Conservation (phyloP, 2,888 invertebrate genomes). For the Noctua fimbriata region DNA sequence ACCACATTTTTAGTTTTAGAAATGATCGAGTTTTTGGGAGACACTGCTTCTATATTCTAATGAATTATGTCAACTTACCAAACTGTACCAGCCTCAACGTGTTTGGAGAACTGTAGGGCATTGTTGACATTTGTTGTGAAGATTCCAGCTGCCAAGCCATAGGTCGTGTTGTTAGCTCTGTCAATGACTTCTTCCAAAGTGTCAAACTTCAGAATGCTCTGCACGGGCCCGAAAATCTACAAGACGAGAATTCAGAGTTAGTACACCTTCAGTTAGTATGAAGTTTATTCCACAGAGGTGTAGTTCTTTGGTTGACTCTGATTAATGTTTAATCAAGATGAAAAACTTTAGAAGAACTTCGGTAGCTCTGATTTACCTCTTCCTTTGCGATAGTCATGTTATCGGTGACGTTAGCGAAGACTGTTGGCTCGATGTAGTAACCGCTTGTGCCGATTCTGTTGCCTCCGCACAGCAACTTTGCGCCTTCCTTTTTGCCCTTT, state of each 20-base stretch:
- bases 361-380: constrained; percentile 89
- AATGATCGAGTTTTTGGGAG: not conserved
- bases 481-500: constrained; percentile 95
- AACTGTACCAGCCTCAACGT: constrained; percentile 94
- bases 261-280: not conserved
- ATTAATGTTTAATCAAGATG: not conserved
- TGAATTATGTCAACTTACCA: constrained; percentile 87
- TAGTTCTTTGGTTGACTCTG: not conserved
- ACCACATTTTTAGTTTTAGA: not conserved
- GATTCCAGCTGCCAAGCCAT: constrained; percentile 95
- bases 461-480: constrained; percentile 94
- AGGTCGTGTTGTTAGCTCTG: constrained; percentile 94
- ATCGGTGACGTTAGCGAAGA: constrained; percentile 94
- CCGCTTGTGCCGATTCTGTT: constrained; percentile 91
- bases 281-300: not conserved
- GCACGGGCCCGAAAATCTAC: constrained; percentile 97
- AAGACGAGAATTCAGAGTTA: not conserved
- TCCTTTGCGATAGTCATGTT: constrained; percentile 94
- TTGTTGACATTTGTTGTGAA: constrained; percentile 95
- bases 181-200: constrained; percentile 95
- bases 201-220: constrained; percentile 95
- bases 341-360: too few species aligned
- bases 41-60: not conserved
- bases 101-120: constrained; percentile 93
- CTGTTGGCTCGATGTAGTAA: constrained; percentile 94